A percentile compares a stretch with the other conserved stretches of the same genome.
Conservation (phyloP, 2,888 invertebrate genomes). For the Chloroclysta siterata region DNA sequence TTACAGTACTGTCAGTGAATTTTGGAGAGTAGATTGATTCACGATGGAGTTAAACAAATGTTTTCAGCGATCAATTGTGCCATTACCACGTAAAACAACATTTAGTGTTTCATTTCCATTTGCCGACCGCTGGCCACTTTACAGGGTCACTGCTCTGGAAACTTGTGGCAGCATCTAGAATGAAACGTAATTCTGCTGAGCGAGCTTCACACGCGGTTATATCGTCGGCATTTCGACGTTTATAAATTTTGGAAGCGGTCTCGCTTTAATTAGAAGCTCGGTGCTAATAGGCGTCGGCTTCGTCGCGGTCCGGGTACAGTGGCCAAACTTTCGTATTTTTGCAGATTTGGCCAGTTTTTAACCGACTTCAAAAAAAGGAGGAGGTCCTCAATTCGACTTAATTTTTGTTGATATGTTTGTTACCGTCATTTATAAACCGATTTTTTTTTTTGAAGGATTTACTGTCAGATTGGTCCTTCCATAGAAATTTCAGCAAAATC, state of each 20-base stretch:
- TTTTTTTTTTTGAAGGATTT: no score
- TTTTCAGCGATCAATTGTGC: no score
- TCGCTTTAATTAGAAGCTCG: conserved; percentile 52
- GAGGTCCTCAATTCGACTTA: no score
- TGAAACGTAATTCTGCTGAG: conserved; percentile 1
- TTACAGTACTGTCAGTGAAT: background rate
- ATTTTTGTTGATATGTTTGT: no score
- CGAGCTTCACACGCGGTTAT: conserved; percentile 11
- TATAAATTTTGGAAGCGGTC: conserved; percentile 47
- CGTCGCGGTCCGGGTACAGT: conserved; percentile 35
- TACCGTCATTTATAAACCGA: no score
- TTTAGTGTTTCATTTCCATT: background rate
- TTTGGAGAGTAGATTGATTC: background rate
- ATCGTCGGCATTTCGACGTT: conserved; percentile 45
- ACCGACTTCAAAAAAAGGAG: background rate
- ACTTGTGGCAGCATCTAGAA: background rate
- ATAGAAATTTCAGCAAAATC: no score
- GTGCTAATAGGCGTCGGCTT: conserved; percentile 36
- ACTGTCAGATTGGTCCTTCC: no score
- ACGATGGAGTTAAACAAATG: no score
- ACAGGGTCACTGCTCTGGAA: background rate
- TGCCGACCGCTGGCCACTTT: conserved; percentile 1
- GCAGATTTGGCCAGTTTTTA: background rate
- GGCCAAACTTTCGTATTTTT: background rate
- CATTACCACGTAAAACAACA: background rate